phyloP scores from a whole-genome alignment of 2,113 vertebrate genomes.

The Ciconia stormi region DNA sequence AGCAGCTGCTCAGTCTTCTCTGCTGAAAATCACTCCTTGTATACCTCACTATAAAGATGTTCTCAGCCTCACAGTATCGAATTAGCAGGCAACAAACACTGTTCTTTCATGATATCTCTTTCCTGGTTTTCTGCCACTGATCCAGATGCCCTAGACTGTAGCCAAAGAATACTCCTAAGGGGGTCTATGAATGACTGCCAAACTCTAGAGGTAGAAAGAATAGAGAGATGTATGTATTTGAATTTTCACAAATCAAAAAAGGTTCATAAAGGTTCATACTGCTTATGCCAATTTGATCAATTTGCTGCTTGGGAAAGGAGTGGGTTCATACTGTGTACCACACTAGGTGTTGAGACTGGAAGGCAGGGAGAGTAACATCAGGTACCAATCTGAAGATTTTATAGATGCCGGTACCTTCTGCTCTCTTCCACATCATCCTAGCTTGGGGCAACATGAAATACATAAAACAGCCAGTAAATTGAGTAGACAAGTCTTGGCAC shows the following conservation, averaged over 20 bases:
- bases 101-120: background rate
- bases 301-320: background rate
- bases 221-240: background rate
- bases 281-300: background rate
- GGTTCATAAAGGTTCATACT: background rate
- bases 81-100: background rate
- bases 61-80: background rate
- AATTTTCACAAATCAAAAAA: background rate
- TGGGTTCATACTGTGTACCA: background rate
- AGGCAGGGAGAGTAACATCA: background rate
- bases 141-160: background rate
- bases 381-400: background rate
- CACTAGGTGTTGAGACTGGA: background rate
- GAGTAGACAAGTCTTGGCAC: background rate
- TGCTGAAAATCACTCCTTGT: background rate
- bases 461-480: background rate
- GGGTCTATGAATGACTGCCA: background rate
- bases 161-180: background rate
- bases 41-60: background rate
- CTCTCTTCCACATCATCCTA: background rate
- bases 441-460: background rate
- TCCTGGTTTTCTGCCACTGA: background rate
- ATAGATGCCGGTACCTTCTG: background rate
- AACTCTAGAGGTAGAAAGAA: background rate
- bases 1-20: background rate